These are phyloP conservation scores for Orussus abietinus DNA, from an alignment of 1,140 invertebrate species.

Conservation along the genomic window DNA sequence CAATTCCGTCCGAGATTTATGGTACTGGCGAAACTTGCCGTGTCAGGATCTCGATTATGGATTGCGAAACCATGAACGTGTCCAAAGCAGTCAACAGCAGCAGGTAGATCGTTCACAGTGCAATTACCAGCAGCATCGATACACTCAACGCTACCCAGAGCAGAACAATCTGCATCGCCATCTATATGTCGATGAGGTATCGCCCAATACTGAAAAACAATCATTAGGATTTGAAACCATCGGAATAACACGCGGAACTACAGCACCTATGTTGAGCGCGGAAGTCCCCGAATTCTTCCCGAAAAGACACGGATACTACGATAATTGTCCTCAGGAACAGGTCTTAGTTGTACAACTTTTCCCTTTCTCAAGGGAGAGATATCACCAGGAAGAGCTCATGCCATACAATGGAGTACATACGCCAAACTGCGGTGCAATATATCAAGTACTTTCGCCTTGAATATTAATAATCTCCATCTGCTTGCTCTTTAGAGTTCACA, in stretches of 20 bases:
- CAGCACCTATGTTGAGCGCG: slow-evolving; percentile 28
- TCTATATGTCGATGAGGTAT: slow-evolving; percentile 13
- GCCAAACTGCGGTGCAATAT: no score
- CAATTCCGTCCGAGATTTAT: slow-evolving; percentile 30
- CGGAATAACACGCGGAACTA: slow-evolving; percentile 6
- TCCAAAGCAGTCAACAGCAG: slow-evolving; percentile 6
- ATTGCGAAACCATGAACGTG: not conserved
- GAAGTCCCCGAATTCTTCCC: slow-evolving; percentile 48
- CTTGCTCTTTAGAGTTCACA: no score
- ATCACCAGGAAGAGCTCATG: slow-evolving; percentile 29
- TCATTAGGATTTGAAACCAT: slow-evolving; percentile 10
- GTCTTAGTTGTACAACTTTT: slow-evolving; percentile 25
- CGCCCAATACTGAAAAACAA: slow-evolving; percentile 11
- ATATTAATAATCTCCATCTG: no score
- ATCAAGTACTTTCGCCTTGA: no score
- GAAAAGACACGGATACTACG: slow-evolving; percentile 22
- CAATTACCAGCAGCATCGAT: slow-evolving; percentile 14
- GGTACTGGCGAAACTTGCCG: slow-evolving; percentile 18
- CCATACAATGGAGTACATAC: slow-evolving; percentile 25
- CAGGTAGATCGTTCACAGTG: no score
- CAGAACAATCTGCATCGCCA: slow-evolving; percentile 13
- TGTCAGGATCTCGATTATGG: slow-evolving; percentile 3
- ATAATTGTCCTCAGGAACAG: slow-evolving; percentile 15
- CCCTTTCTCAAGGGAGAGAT: slow-evolving; percentile 24
- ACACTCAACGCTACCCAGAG: slow-evolving; percentile 15